Evolutionary conservation across 1,140 invertebrate genomes (phyloP).

Genomic region (Brachionus rubens): DNA sequence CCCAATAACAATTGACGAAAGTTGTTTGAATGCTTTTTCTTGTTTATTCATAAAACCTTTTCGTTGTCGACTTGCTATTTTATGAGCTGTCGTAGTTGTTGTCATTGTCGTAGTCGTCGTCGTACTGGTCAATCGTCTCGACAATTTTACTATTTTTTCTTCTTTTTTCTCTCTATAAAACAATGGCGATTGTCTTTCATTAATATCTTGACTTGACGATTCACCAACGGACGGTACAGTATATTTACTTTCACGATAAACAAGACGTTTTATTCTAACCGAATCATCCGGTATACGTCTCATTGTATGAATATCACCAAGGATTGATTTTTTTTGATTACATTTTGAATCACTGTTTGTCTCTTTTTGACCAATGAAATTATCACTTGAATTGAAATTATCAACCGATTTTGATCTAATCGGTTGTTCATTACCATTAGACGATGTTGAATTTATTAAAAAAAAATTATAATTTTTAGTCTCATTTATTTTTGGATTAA

Average conservation of each 20-base stretch:
- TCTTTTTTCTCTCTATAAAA: too few species aligned
- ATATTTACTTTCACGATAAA: background rate
- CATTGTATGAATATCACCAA: background rate
- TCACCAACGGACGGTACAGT: background rate
- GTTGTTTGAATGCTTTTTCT: constrained; percentile 65
- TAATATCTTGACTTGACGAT: background rate
- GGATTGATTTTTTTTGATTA: background rate
- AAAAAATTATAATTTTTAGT: too few species aligned
- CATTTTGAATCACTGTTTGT: background rate
- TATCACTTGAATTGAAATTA: background rate
- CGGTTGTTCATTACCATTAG: too few species aligned
- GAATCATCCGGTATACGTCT: background rate
- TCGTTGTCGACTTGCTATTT: background rate
- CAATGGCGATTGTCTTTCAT: background rate
- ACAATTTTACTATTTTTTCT: too few species aligned
- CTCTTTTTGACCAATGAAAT: background rate
- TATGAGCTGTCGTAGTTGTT: background rate
- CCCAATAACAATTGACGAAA: constrained; percentile 68
- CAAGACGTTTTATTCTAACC: background rate
- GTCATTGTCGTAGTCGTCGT: background rate
- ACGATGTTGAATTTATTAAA: too few species aligned
- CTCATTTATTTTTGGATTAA: too few species aligned
- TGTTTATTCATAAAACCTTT: constrained; percentile 33
- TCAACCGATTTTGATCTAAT: background rate
- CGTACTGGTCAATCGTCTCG: too few species aligned